A percentile compares a stretch with the other conserved stretches of the same genome.
phyloP scores from a whole-genome alignment of 2,888 invertebrate genomes.

The Teleiodes luculella region DNA sequence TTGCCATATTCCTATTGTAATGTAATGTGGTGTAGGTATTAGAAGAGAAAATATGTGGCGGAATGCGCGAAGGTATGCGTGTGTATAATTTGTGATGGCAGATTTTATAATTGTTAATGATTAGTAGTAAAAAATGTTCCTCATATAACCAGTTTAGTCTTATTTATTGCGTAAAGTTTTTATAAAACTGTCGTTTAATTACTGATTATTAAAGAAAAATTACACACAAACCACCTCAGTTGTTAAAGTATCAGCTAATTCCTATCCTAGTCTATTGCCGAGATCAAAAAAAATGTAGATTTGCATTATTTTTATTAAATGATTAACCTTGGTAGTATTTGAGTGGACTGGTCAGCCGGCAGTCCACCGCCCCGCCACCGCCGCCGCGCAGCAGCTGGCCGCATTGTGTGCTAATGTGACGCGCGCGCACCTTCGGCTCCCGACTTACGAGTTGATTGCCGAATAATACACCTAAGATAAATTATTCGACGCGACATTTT shows the following conservation, averaged over 20 bases:
- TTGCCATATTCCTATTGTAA: not conserved
- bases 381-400: not conserved
- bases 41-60: constrained; percentile 1
- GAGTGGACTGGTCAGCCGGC: too few relatives aligned
- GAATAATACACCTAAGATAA: not conserved
- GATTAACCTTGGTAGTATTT: too few relatives aligned
- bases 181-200: too few relatives aligned
- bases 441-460: constrained; percentile 3
- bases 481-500: not conserved
- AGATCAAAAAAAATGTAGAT: too few relatives aligned
- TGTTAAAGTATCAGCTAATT: too few relatives aligned
- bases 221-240: too few relatives aligned
- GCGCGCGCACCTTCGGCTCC: not conserved
- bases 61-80: not conserved
- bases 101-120: not conserved
- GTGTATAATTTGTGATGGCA: not conserved
- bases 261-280: too few relatives aligned
- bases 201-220: too few relatives aligned
- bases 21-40: not conserved
- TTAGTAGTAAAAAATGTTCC: not conserved
- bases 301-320: too few relatives aligned
- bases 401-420: constrained; percentile 17
- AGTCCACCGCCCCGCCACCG: not conserved
- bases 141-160: too few relatives aligned
- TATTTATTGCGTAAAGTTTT: too few relatives aligned